A percentile compares a stretch with the other conserved stretches of the same genome.
Evolutionary conservation across 2,888 invertebrate species (phyloP).

Genomic region (Caenorhabditis afra): DNA sequence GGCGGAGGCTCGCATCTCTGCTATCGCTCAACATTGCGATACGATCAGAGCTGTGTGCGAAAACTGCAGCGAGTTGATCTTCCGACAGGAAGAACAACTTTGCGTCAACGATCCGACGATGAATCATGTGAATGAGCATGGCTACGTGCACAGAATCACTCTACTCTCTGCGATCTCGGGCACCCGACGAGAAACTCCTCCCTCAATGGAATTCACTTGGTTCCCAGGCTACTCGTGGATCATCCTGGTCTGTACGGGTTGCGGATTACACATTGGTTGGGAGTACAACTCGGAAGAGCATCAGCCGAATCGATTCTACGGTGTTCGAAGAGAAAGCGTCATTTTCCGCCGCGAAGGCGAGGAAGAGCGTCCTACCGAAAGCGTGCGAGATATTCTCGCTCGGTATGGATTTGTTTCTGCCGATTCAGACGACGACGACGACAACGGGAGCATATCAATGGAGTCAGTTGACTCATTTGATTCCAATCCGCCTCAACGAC

Average conservation of each 20-base stretch:
- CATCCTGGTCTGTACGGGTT: constrained; percentile 28
- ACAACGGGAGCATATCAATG: too few relatives aligned
- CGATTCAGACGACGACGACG: too few relatives aligned
- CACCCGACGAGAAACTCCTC: not conserved
- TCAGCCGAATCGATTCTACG: constrained; percentile 26
- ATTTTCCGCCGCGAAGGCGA: constrained; percentile 6
- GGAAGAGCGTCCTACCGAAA: not conserved
- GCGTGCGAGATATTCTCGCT: too few relatives aligned
- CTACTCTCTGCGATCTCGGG: constrained; percentile 14
- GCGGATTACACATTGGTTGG: constrained; percentile 44
- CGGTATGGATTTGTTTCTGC: too few relatives aligned
- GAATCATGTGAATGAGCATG: constrained; percentile 38
- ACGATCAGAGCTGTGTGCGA: constrained; percentile 2
- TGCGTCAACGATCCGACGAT: constrained; percentile 15
- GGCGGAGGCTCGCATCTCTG: constrained; percentile 17
- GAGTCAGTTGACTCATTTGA: too few relatives aligned
- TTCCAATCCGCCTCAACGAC: too few relatives aligned
- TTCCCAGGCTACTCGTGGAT: constrained; percentile 52
- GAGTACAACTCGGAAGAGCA: constrained; percentile 23
- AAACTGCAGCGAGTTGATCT: constrained; percentile 3
- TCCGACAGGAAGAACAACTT: constrained; percentile 8
- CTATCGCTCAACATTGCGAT: constrained; percentile 23
- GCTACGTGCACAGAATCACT: constrained; percentile 33
- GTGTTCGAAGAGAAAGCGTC: constrained; percentile 36
- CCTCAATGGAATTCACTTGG: constrained; percentile 38